These are phyloP conservation scores for Tautogolabrus adspersus DNA, from an alignment of 2,113 vertebrate genomes.

Conservation along the genomic window DNA sequence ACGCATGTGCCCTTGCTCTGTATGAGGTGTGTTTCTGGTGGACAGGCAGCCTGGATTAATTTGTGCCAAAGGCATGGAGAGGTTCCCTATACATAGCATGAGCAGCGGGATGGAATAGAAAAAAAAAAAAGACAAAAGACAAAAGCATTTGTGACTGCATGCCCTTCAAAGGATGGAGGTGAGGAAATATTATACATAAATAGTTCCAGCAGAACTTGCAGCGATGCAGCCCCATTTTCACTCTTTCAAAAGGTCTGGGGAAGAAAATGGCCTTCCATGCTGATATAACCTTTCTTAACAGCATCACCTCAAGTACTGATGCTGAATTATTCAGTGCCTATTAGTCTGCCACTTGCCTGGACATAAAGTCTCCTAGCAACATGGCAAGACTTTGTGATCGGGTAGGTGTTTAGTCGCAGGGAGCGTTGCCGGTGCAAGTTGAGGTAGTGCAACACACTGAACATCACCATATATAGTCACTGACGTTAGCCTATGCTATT, in stretches of 20 bases:
- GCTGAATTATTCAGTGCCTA: conserved; percentile 71
- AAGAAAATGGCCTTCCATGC: conserved; percentile 51
- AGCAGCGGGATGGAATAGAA: conserved; percentile 66
- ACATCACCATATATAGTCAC: neutral
- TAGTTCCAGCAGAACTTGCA: conserved; percentile 50
- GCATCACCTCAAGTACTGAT: conserved; percentile 60
- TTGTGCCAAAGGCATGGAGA: conserved; percentile 87
- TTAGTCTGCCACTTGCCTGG: conserved; percentile 67
- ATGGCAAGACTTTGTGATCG: conserved; percentile 44
- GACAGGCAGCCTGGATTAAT: conserved; percentile 81
- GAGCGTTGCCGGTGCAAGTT: neutral
- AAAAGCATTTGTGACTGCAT: conserved; percentile 75
- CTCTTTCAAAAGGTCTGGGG: conserved; percentile 47
- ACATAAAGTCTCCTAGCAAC: conserved; percentile 69
- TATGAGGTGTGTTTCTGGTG: conserved; percentile 49
- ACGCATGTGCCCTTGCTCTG: conserved; percentile 65
- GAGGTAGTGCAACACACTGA: neutral
- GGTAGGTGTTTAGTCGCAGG: conserved; percentile 36
- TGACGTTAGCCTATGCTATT: neutral
- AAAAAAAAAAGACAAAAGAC: conserved; percentile 31
- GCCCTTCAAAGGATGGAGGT: conserved; percentile 87
- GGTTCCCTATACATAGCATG: conserved; percentile 71
- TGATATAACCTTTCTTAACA: conserved; percentile 63
- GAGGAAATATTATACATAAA: conserved; percentile 67
- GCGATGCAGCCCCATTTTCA: conserved; percentile 47